Percentiles rank a stretch among this genome's conserved stretches.
These are phyloP conservation scores for Caerostris darwini DNA, from an alignment of 1,140 invertebrate genomes.

Conservation along the genomic window DNA sequence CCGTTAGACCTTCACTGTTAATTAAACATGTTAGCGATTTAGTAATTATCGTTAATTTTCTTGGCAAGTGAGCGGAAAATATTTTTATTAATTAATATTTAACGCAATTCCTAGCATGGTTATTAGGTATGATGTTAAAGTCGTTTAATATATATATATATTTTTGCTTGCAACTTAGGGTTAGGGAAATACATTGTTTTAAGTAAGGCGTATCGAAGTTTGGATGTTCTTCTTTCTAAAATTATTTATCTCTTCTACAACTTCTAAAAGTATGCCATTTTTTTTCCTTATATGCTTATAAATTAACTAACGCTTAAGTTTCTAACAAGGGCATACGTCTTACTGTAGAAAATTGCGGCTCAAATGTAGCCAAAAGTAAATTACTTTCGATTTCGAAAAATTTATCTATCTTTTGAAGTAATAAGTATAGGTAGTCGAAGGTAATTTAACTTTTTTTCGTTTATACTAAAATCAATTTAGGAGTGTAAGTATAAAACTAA, in stretches of 20 bases:
- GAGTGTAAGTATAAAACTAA: not conserved
- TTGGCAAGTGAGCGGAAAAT: constrained; percentile 57
- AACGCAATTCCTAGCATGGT: constrained; percentile 42
- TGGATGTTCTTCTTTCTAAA: not conserved
- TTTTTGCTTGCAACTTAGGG: not conserved
- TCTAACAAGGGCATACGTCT: not conserved
- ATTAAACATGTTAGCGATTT: constrained; percentile 72
- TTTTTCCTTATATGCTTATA: not conserved
- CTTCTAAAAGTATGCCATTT: not conserved
- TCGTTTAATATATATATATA: constrained; percentile 55
- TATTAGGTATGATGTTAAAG: constrained; percentile 16
- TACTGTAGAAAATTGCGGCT: not conserved
- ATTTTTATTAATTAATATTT: constrained; percentile 73
- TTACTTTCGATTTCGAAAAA: not conserved
- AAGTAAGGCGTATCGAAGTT: not conserved
- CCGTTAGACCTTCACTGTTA: constrained; percentile 67
- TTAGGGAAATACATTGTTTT: constrained; percentile 8
- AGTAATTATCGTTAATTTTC: constrained; percentile 74
- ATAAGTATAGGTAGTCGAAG: not conserved
- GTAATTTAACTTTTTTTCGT: not conserved
- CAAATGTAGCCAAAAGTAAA: not conserved
- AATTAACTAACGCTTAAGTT: not conserved
- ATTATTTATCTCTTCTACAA: constrained; percentile 40
- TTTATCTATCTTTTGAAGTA: constrained; percentile 14
- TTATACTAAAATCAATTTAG: not conserved